phyloP scores from a whole-genome alignment of 2,888 invertebrate genomes.

The Ormyrus thymus region DNA sequence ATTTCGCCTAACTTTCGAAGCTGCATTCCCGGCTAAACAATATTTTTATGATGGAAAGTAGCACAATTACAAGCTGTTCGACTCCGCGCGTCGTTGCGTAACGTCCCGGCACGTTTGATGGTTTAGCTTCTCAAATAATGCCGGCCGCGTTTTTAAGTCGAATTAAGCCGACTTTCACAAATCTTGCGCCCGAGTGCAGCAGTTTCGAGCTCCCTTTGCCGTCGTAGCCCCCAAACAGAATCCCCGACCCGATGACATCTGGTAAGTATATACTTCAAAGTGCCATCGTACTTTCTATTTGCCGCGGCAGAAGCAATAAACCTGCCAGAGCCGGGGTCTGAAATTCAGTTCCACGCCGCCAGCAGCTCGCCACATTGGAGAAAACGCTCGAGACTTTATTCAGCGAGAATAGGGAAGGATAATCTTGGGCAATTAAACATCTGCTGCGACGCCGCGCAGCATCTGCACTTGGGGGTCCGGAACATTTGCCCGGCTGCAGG shows the following conservation, averaged over 20 bases:
- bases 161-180: no score
- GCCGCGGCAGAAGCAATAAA: slow-evolving; percentile 11
- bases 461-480: slow-evolving; percentile 14
- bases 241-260: slow-evolving; percentile 26
- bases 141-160: no score
- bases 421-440: slow-evolving; percentile 41
- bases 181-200: no score
- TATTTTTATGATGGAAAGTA: no score
- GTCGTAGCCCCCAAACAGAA: no score
- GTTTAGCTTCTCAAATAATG: no score
- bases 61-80: background rate
- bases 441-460: slow-evolving; percentile 14
- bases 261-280: background rate
- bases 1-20: no score
- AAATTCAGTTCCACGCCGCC: background rate
- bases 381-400: slow-evolving; percentile 21
- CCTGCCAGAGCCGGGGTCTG: background rate
- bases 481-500: background rate
- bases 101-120: no score
- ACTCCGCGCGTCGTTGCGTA: background rate
- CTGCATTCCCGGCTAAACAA: no score
- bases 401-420: slow-evolving; percentile 2
- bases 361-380: background rate
- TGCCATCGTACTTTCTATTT: slow-evolving; percentile 28
- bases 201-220: no score